These are phyloP conservation scores for Drosophila hydei DNA, from an alignment of 1,140 invertebrate genomes.

Conservation along the genomic window DNA sequence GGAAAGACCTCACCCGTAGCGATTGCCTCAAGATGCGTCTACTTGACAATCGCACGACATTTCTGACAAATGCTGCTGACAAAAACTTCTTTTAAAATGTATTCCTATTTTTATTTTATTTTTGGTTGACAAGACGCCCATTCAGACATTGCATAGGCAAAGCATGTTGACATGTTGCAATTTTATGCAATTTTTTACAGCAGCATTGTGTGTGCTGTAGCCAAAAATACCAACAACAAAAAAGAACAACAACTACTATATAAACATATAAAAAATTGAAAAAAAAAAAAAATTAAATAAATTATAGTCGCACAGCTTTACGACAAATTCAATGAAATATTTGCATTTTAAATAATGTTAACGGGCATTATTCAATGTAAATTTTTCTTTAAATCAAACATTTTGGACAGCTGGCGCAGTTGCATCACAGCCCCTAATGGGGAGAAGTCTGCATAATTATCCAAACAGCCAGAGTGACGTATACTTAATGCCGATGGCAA, in stretches of 20 bases:
- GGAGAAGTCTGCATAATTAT: conserved; percentile 29
- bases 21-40: conserved; percentile 46
- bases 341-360: conserved; percentile 78
- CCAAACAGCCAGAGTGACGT: conserved; percentile 1
- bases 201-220: conserved; percentile 40
- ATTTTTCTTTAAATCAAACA: conserved; percentile 47
- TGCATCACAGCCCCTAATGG: conserved; percentile 53
- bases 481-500: conserved; percentile 16
- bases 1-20: conserved; percentile 61
- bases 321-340: conserved; percentile 78
- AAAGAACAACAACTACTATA: conserved; percentile 15
- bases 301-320: conserved; percentile 71
- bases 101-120: background rate
- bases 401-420: conserved; percentile 60
- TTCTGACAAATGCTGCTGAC: conserved; percentile 76
- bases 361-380: conserved; percentile 71
- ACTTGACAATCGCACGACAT: conserved; percentile 76
- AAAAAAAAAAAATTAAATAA: conserved; percentile 48
- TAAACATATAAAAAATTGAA: conserved; percentile 7
- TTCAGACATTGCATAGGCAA: conserved; percentile 64
- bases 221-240: conserved; percentile 43
- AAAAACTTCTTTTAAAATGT: conserved; percentile 53
- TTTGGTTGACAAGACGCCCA: conserved; percentile 41
- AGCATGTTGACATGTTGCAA: conserved; percentile 66
- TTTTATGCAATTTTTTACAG: conserved; percentile 72